Conservation (phyloP, 2,113 vertebrate species). For the Anoplopoma fimbria region DNA sequence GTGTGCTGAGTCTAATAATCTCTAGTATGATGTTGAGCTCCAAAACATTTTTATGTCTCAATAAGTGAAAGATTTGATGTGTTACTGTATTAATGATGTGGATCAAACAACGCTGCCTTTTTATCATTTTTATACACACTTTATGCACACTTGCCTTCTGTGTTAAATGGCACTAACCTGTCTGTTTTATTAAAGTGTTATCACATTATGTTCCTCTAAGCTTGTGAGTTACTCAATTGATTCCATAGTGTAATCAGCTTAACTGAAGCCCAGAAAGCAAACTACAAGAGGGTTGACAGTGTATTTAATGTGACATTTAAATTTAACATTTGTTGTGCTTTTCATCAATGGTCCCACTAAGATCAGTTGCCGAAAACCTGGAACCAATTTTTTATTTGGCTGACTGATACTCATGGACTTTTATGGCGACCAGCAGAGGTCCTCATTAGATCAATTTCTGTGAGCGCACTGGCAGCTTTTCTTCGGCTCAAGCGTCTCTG, state of each 20-base stretch:
- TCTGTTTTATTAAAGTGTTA: conserved; percentile 54
- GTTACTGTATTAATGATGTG: not conserved
- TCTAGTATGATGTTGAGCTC: not conserved
- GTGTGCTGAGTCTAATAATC: not conserved
- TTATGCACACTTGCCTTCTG: conserved; percentile 17
- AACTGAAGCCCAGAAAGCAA: not conserved
- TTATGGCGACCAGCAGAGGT: conserved; percentile 49
- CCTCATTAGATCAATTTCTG: not conserved
- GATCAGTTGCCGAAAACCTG: not conserved
- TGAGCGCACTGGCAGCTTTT: not conserved
- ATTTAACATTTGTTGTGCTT: not conserved
- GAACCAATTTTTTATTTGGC: not conserved
- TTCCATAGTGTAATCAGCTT: not conserved
- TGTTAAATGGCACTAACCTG: conserved; percentile 46
- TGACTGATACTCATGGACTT: not conserved
- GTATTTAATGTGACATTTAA: not conserved
- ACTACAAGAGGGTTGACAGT: too few relatives aligned
- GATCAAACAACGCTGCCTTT: not conserved
- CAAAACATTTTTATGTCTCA: not conserved
- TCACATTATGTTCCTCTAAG: not conserved
- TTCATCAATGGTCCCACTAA: not conserved
- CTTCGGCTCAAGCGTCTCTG: not conserved
- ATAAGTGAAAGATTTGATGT: conserved; percentile 1
- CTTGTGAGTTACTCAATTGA: conserved; percentile 1
- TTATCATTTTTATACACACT: conserved; percentile 13